These are phyloP conservation scores for Petrolisthes manimaculis DNA, from an alignment of 2,888 invertebrate species.

Conservation along the genomic window DNA sequence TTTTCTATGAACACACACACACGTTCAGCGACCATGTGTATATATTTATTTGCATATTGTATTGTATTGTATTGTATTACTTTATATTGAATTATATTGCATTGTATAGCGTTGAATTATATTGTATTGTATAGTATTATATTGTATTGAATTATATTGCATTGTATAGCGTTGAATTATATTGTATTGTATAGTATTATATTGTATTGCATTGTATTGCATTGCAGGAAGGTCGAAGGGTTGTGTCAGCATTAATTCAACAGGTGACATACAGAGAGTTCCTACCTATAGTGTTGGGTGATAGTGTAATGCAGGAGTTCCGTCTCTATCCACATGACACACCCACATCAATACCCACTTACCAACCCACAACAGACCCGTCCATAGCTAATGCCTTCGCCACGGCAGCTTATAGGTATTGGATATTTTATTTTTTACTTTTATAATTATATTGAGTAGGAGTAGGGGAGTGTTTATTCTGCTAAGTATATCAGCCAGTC, in stretches of 20 bases:
- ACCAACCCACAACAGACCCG: constrained; percentile 82
- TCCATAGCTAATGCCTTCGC: constrained; percentile 70
- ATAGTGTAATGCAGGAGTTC: constrained; percentile 69
- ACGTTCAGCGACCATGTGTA: too few relatives aligned
- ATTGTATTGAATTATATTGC: too few relatives aligned
- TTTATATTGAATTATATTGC: too few relatives aligned
- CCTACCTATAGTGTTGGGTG: constrained; percentile 70
- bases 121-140: too few relatives aligned
- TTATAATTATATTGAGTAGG: not conserved
- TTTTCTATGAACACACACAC: too few relatives aligned
- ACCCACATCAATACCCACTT: constrained; percentile 78
- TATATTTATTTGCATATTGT: too few relatives aligned
- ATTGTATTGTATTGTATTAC: too few relatives aligned
- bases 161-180: too few relatives aligned
- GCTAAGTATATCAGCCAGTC: too few relatives aligned
- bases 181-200: too few relatives aligned
- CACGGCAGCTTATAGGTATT: constrained; percentile 72
- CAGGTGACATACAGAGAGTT: constrained; percentile 69
- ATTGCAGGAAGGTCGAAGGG: constrained; percentile 67
- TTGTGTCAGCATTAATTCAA: constrained; percentile 68
- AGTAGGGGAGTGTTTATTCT: not conserved
- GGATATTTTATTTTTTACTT: not conserved
- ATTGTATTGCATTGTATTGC: too few relatives aligned
- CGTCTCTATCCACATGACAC: constrained; percentile 71
- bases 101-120: too few relatives aligned